Conservation (phyloP, 2,797 vertebrate genomes). For the Eulemur coronatus region DNA sequence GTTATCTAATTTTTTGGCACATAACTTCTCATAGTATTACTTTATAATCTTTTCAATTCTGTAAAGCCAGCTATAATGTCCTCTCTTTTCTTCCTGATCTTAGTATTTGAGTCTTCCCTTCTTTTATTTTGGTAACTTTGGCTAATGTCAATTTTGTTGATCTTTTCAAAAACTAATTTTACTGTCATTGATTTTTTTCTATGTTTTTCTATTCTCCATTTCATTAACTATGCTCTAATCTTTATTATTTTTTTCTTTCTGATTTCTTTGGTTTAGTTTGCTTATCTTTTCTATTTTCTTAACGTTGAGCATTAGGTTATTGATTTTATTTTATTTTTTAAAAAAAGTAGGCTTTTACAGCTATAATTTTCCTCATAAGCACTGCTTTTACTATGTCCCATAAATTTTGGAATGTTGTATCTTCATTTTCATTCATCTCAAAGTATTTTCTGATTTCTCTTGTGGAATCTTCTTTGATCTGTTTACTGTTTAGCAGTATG, state of each 20-base stretch:
- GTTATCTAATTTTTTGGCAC: background rate
- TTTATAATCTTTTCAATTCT: background rate
- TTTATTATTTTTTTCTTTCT: background rate
- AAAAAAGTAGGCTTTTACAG: background rate
- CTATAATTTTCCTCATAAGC: background rate
- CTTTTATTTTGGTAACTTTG: background rate
- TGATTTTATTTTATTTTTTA: background rate
- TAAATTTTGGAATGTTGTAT: background rate
- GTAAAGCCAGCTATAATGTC: background rate
- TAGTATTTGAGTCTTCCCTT: background rate
- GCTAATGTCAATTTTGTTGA: background rate
- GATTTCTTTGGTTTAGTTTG: background rate
- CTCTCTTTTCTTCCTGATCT: background rate
- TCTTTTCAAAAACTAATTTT: background rate
- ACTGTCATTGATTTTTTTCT: background rate
- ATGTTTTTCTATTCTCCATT: background rate
- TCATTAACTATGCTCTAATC: background rate
- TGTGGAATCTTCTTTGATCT: background rate
- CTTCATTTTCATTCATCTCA: background rate
- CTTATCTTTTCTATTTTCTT: background rate
- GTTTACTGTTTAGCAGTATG: background rate
- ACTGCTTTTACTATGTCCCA: background rate
- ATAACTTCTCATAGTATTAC: background rate
- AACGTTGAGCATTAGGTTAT: background rate
- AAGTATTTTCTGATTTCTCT: background rate